Conservation (phyloP, 2,888 invertebrate genomes). For the Cheilosia urbana region DNA sequence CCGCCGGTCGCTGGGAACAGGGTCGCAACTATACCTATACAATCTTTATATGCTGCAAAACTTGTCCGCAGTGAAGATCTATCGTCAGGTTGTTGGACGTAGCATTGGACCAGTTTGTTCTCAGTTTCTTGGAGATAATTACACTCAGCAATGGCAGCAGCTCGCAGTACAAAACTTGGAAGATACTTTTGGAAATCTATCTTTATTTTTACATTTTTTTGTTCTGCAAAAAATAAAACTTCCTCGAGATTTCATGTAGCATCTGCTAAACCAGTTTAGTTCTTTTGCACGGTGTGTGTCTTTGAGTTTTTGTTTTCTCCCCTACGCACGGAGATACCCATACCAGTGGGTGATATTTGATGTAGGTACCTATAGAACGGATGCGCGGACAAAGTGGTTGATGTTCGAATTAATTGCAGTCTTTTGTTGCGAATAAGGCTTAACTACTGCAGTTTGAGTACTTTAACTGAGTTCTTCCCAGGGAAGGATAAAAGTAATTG, state of each 20-base stretch:
- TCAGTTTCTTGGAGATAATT: conserved; percentile 66
- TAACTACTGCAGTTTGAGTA: conserved; percentile 46
- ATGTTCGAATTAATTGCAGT: conserved; percentile 63
- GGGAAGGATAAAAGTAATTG: conserved; percentile 55
- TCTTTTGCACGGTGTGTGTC: conserved; percentile 2
- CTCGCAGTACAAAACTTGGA: conserved; percentile 49
- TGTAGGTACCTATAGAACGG: not conserved
- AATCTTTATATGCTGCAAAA: conserved; percentile 33
- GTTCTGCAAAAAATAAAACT: conserved; percentile 7
- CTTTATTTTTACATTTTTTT: conserved; percentile 3
- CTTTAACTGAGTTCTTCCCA: conserved; percentile 42
- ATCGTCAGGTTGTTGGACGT: conserved; percentile 52
- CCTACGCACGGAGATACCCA: not conserved
- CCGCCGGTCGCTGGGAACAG: conserved; percentile 22
- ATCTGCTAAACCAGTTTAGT: conserved; percentile 67
- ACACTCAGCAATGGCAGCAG: conserved; percentile 60
- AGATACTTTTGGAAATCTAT: conserved; percentile 37
- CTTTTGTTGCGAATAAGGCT: conserved; percentile 38
- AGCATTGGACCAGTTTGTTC: conserved; percentile 54
- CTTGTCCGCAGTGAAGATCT: conserved; percentile 36
- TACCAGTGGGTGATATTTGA: conserved; percentile 1
- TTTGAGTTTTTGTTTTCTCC: conserved; percentile 15
- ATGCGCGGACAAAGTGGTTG: conserved; percentile 30
- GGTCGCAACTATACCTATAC: not conserved
- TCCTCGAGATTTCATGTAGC: conserved; percentile 59